Percentiles rank a stretch among this genome's conserved stretches.
These are phyloP conservation scores for Eurytemora carolleeae DNA, from an alignment of 1,140 invertebrate genomes.

Conservation along the genomic window DNA sequence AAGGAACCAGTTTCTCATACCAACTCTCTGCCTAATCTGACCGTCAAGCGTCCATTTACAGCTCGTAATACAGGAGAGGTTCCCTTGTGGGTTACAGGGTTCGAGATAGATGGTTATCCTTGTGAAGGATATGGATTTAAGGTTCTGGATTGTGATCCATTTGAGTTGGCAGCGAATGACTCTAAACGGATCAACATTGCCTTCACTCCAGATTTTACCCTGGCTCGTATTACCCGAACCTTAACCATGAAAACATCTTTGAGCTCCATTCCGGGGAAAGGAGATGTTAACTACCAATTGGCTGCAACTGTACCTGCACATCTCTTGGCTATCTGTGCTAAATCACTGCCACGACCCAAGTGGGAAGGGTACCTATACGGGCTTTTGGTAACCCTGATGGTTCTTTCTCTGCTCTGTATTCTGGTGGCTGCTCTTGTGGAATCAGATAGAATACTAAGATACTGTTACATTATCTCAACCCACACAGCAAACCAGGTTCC, in stretches of 20 bases:
- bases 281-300: conserved; percentile 45
- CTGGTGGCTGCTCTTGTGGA: conserved; percentile 47
- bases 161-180: conserved; percentile 55
- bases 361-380: conserved; percentile 60
- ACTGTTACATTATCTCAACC: not conserved
- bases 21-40: conserved; percentile 43
- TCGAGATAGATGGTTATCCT: conserved; percentile 46
- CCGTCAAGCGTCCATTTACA: conserved; percentile 61
- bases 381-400: conserved; percentile 37
- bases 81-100: conserved; percentile 48
- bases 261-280: conserved; percentile 25
- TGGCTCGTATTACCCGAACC: conserved; percentile 47
- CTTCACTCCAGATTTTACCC: conserved; percentile 79
- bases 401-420: conserved; percentile 42
- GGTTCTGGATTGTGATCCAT: conserved; percentile 59
- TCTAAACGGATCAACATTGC: conserved; percentile 70
- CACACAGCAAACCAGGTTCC: not conserved
- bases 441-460: conserved; percentile 41
- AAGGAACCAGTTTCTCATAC: conserved; percentile 25
- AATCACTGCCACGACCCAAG: conserved; percentile 46
- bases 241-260: conserved; percentile 34
- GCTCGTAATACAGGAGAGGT: conserved; percentile 69
- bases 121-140: conserved; percentile 75
- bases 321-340: conserved; percentile 47
- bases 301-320: conserved; percentile 56